Evolutionary conservation across 2,888 invertebrate species (phyloP).

Genomic region (Melinaea menophilus): DNA sequence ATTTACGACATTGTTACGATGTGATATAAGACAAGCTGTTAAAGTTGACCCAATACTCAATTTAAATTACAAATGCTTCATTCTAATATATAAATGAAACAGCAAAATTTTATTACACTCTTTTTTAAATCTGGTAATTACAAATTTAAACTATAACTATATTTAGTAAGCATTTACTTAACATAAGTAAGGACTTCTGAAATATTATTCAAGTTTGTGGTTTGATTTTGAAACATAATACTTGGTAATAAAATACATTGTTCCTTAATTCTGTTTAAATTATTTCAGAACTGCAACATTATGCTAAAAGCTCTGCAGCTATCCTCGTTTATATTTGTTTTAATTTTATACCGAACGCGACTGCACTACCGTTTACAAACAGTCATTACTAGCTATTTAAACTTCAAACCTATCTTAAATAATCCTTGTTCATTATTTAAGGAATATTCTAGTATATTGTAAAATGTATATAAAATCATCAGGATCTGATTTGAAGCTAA

Average conservation of each 20-base stretch:
- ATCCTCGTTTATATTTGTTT: constrained; percentile 4
- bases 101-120: neutral
- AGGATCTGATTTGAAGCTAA: no score
- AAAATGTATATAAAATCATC: no score
- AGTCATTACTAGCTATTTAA: neutral
- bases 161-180: constrained; percentile 2
- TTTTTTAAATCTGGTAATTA: neutral
- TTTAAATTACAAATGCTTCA: neutral
- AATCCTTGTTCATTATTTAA: neutral
- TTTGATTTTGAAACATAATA: constrained; percentile 3
- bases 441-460: no score
- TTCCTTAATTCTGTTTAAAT: neutral
- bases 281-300: constrained; percentile 2
- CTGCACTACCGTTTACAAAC: neutral
- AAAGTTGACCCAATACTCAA: neutral
- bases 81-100: neutral
- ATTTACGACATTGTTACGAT: no score
- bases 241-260: neutral
- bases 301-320: constrained; percentile 6
- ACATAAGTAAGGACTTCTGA: neutral
- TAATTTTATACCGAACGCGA: neutral
- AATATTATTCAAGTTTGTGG: neutral
- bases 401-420: neutral
- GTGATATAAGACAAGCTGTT: neutral
- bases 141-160: neutral